Base-by-base conservation (phyloP, 2,113 vertebrate species). In the Sigmodon hispidus region DNA sequence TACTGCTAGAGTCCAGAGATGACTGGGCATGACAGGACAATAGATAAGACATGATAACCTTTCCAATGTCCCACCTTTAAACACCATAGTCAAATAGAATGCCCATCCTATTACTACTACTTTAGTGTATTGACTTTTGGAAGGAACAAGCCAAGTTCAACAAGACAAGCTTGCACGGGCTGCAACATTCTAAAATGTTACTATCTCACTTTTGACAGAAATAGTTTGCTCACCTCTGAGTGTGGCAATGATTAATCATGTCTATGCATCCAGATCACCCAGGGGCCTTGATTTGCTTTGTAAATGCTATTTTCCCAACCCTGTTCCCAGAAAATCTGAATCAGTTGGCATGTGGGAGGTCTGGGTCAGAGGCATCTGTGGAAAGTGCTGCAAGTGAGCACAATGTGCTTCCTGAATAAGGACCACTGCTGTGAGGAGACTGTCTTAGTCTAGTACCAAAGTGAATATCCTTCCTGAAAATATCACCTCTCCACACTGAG, bases 351-450 rank as follows among this genome's bases (percentile, higher is more conserved):
- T 90, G 24, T 9, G 3, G 19, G 3, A 43, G 48, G 8, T 12
- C 11, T 70, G 15, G 24, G 45, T 43, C 22, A 52, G 13, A 76
- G n/a, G 19, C n/a, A 12, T 50, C 3, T 6, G 36, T 73, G 50
- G 72, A 67, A 92, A 57, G 43, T n/a, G 22, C 3, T 57, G 3
- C 3, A 36, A n/a, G 16, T 45, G 43, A 61, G 17, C 65, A 7
- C 10, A 52, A 34, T 2, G 0, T 3, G 7, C 45, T 81, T 21
- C 34, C 34, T 43, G 26, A 40, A n/a, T 48, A 31, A 72, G 24
- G 36, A 12, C 2, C 7, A 9, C 5, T 4, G 40, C 8, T 43
- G 0, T 36, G 26, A 70, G 52, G 34, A 67, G 10, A 24, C 0
- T 11, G 59, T 36, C 22, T 1, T 4, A 26, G n/a, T 16, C 65